phyloP scores from a whole-genome alignment of 2,888 invertebrate species.

The Aporophyla lueneburgensis region DNA sequence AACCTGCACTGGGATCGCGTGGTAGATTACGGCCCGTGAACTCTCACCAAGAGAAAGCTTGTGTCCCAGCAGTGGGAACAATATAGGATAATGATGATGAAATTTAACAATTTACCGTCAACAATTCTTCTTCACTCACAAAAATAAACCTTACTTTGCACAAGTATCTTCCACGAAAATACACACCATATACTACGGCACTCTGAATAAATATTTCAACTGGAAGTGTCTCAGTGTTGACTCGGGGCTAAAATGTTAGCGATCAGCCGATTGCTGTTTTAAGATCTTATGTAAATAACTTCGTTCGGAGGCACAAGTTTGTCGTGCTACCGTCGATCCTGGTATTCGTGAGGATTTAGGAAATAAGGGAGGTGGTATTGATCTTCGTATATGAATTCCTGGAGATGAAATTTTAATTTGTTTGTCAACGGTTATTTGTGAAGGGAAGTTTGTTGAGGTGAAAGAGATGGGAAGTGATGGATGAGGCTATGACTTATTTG shows the following conservation, averaged over 20 bases:
- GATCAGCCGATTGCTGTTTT: slow-evolving; percentile 86
- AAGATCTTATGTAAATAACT: slow-evolving; percentile 87
- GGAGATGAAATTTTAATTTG: slow-evolving; percentile 3
- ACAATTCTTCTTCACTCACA: not conserved
- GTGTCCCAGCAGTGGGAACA: too few species aligned
- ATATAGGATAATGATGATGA: too few species aligned
- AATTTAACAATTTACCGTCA: too few species aligned
- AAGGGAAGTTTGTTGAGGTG: not conserved
- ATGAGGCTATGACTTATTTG: not conserved
- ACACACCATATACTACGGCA: slow-evolving; percentile 58
- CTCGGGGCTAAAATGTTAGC: slow-evolving; percentile 81
- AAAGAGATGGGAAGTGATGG: not conserved
- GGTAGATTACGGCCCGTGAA: too few species aligned
- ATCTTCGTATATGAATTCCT: not conserved
- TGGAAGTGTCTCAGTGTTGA: slow-evolving; percentile 78
- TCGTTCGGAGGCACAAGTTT: slow-evolving; percentile 78
- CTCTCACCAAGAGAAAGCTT: too few species aligned
- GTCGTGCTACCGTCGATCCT: slow-evolving; percentile 75
- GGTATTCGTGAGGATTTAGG: slow-evolving; percentile 65
- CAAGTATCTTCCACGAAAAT: slow-evolving; percentile 30
- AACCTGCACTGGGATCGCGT: too few species aligned
- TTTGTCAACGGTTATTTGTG: not conserved
- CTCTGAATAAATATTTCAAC: slow-evolving; percentile 75
- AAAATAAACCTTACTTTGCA: not conserved
- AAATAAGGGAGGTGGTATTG: slow-evolving; percentile 47